phyloP scores from a whole-genome alignment of 1,140 invertebrate species.

The Cylas formicarius region DNA sequence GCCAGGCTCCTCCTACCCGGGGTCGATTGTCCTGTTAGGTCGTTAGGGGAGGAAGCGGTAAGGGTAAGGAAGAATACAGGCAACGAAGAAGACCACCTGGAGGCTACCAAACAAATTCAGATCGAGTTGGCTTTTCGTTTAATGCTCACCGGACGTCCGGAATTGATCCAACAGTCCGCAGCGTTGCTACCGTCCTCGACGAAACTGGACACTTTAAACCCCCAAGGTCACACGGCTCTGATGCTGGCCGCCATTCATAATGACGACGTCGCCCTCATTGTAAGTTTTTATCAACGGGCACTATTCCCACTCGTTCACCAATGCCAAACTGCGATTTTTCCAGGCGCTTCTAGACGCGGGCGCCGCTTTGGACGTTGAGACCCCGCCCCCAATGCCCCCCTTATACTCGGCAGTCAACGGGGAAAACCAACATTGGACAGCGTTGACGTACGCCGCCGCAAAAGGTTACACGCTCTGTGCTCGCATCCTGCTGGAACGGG shows the following conservation, averaged over 20 bases:
- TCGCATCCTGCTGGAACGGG: conserved; percentile 63
- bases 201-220: conserved; percentile 67
- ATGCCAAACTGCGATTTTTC: conserved; percentile 8
- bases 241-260: conserved; percentile 75
- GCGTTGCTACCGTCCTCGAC: conserved; percentile 66
- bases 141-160: conserved; percentile 64
- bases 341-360: conserved; percentile 69
- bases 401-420: conserved; percentile 51
- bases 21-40: conserved; percentile 77
- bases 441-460: conserved; percentile 58
- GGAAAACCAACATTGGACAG: conserved; percentile 73
- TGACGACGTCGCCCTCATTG: conserved; percentile 65
- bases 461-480: conserved; percentile 49
- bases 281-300: conserved; percentile 38
- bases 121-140: conserved; percentile 75
- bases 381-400: conserved; percentile 39
- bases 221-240: conserved; percentile 68
- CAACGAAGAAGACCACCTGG: conserved; percentile 36
- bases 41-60: conserved; percentile 51
- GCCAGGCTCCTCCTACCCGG: conserved; percentile 76
- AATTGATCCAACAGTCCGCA: conserved; percentile 70
- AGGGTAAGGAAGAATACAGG: conserved; percentile 36
- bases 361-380: conserved; percentile 36
- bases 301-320: neutral
- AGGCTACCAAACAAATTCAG: conserved; percentile 39